A percentile compares a stretch with the other conserved stretches of the same genome.
These are phyloP conservation scores for Drosophila carrolli DNA, from an alignment of 1,140 invertebrate genomes.

Conservation along the genomic window DNA sequence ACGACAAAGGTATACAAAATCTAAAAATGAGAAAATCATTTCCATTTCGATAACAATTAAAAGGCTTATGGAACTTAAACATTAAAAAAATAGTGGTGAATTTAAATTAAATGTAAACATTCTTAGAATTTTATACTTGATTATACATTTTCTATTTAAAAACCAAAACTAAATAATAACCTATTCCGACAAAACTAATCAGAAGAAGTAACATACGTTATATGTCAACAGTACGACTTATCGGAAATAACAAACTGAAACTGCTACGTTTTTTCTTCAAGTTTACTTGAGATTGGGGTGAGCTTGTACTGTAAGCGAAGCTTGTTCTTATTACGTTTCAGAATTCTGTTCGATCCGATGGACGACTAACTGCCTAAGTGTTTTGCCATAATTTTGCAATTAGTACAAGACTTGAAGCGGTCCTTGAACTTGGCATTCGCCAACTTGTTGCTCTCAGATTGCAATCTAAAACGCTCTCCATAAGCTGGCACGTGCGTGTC, in stretches of 20 bases:
- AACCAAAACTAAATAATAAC: too few species aligned
- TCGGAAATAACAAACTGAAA: neutral
- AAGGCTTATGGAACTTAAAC: too few species aligned
- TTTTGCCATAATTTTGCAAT: conserved; percentile 56
- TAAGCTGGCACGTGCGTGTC: conserved; percentile 62
- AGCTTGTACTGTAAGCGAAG: conserved; percentile 24
- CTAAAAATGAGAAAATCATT: too few species aligned
- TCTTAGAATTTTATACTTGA: too few species aligned
- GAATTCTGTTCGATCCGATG: conserved; percentile 23
- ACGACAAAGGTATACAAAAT: too few species aligned
- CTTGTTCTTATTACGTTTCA: conserved; percentile 63
- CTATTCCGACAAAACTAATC: too few species aligned
- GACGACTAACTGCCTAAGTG: conserved; percentile 24
- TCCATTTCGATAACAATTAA: too few species aligned
- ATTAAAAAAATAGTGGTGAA: too few species aligned
- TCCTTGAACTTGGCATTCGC: conserved; percentile 73
- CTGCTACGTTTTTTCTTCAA: neutral
- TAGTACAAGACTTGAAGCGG: conserved; percentile 50
- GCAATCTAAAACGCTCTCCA: conserved; percentile 21
- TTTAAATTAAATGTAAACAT: too few species aligned
- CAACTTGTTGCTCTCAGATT: conserved; percentile 51
- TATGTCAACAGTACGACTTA: too few species aligned
- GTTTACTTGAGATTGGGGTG: conserved; percentile 9
- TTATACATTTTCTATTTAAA: too few species aligned
- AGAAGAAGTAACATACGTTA: too few species aligned